Evolutionary conservation across 2,113 vertebrate genomes (phyloP).

Genomic region (Petromus typicus): DNA sequence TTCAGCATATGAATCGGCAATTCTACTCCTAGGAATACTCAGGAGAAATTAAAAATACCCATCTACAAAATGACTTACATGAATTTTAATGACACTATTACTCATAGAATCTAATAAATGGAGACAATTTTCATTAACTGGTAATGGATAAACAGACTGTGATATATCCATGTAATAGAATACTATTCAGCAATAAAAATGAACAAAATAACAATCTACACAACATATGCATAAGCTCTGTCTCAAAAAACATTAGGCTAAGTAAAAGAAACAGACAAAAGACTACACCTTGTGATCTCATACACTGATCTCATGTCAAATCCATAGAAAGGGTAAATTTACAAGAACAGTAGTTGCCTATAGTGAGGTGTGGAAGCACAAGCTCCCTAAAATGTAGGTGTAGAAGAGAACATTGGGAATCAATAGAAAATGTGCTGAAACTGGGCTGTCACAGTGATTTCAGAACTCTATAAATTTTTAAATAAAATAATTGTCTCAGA

Average conservation of each 20-base stretch:
- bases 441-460: no score
- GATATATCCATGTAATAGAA: not conserved
- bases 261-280: not conserved
- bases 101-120: not conserved
- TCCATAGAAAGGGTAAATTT: not conserved
- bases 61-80: not conserved
- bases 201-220: not conserved
- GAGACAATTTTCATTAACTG: conserved; percentile 17
- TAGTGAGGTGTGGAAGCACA: not conserved
- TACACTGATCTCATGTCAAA: not conserved
- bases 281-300: not conserved
- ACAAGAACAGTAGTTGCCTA: not conserved
- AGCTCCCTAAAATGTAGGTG: not conserved
- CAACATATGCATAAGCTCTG: not conserved
- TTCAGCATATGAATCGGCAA: not conserved
- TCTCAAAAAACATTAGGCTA: not conserved
- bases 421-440: not conserved
- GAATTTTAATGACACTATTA: not conserved
- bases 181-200: not conserved
- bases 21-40: not conserved
- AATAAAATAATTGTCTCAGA: not conserved
- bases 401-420: not conserved
- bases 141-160: not conserved
- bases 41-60: not conserved
- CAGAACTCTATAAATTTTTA: not conserved